Percentiles rank a stretch among this genome's conserved stretches.
phyloP scores from a whole-genome alignment of 2,113 vertebrate species.

The Loxodonta africana region DNA sequence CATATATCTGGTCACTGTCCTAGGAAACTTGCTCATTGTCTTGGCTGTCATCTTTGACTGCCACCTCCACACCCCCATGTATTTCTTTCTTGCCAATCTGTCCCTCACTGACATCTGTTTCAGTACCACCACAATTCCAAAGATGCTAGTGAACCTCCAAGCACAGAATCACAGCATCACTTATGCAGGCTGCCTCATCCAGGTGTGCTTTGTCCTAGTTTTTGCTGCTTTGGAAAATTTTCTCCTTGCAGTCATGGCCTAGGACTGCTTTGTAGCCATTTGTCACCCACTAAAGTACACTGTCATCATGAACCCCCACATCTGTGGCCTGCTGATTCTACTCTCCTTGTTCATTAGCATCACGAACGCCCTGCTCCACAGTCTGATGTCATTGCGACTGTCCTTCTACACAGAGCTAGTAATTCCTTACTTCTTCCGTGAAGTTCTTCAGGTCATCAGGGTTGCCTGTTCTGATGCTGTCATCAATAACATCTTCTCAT shows the following conservation, averaged over 20 bases:
- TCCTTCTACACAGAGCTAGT: neutral
- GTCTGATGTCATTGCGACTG: neutral
- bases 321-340: neutral
- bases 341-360: neutral
- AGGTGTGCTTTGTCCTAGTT: neutral
- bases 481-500: neutral
- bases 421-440: neutral
- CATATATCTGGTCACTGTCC: neutral
- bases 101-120: neutral
- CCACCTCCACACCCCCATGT: neutral
- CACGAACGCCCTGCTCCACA: neutral
- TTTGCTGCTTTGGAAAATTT: neutral
- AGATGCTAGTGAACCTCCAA: neutral
- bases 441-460: neutral
- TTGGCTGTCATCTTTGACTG: neutral
- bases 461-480: neutral
- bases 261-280: neutral
- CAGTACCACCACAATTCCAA: neutral
- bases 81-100: neutral
- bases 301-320: neutral
- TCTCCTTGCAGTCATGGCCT: constrained; percentile 44
- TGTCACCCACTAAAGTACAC: constrained; percentile 20
- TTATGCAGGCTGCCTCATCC: neutral
- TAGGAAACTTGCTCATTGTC: neutral
- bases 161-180: neutral